Base-by-base conservation (phyloP, 2,888 invertebrate species). In the Mechanitis messenoides region DNA sequence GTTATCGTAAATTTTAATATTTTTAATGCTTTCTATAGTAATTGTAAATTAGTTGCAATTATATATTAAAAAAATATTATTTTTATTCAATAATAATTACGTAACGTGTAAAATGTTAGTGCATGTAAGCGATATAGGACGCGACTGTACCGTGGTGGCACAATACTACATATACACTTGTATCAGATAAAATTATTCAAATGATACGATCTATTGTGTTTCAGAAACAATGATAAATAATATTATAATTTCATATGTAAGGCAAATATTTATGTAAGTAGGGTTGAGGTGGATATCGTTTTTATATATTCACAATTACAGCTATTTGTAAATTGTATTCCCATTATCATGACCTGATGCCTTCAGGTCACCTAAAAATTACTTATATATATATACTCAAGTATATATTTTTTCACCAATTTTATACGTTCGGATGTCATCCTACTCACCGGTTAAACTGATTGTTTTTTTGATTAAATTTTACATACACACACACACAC, bases 151-250 rank as follows among this genome's bases (percentile, higher is more conserved):
- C 67, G 50, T 50, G 50, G 50, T 66, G 70, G 71, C 76, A 70
- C 72, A 71, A 75, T 71, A 69, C 68, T 78, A 79, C 64, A 59
- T 77, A 77, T 83, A 84, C 81, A 81, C 81, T 82, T 83, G 81
- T 81, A 83, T 83, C 82, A 80, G 85, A 87, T 86, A 86, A 85
- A 86, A 86, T 86, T 86, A 88, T 87, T 87, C 85, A 87, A 87
- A 88, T 86, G 84, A 87, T 87, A 87, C 83, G 83, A 86, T 86
- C 86, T 87, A 86, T 87, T 87, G 87, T 85, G 80, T 83, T 85
- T 83, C 84, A 81, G 80, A 78, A 83, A 87, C 87, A 86, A 85
- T 86, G 86, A 86, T 87, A 85, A 84, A 87, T 84, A 85, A 83
- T 83, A 83, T 82, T 84, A 85, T 81, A 83, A 85, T 81, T 81